Evolutionary conservation across 2,113 vertebrate species (phyloP).

Genomic region (Willisornis vidua): DNA sequence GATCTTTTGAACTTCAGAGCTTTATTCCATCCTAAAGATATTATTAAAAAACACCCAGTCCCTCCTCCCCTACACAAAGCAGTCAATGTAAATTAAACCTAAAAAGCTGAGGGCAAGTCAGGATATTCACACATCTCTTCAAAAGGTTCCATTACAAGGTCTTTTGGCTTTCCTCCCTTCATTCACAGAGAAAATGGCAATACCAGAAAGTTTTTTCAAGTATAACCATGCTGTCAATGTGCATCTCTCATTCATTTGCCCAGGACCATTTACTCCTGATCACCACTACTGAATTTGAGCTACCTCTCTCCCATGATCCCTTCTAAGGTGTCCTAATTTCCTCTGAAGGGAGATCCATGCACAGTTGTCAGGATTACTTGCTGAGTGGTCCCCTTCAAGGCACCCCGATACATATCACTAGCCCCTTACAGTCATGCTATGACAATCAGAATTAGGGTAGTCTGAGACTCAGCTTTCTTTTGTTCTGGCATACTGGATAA

Average conservation of each 20-base stretch:
- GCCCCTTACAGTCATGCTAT: background rate
- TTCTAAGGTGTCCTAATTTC: background rate
- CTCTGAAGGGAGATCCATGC: background rate
- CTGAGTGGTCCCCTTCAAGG: background rate
- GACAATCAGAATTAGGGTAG: background rate
- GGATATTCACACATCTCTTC: background rate
- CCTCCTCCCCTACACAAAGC: background rate
- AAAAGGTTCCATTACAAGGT: background rate
- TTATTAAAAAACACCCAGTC: background rate
- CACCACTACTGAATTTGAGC: background rate
- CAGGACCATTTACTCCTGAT: background rate
- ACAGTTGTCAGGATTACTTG: background rate
- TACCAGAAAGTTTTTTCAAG: background rate
- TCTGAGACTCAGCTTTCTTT: background rate
- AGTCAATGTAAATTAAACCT: background rate
- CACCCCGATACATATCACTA: fast-evolving
- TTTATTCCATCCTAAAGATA: background rate
- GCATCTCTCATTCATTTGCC: background rate
- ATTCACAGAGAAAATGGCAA: background rate
- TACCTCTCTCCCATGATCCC: background rate
- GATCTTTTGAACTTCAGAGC: background rate
- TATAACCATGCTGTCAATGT: background rate
- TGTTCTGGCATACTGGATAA: background rate
- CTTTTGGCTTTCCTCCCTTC: background rate
- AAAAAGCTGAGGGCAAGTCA: background rate